Evolutionary conservation across 2,113 vertebrate species (phyloP).

Genomic region (Syngnathus floridae): DNA sequence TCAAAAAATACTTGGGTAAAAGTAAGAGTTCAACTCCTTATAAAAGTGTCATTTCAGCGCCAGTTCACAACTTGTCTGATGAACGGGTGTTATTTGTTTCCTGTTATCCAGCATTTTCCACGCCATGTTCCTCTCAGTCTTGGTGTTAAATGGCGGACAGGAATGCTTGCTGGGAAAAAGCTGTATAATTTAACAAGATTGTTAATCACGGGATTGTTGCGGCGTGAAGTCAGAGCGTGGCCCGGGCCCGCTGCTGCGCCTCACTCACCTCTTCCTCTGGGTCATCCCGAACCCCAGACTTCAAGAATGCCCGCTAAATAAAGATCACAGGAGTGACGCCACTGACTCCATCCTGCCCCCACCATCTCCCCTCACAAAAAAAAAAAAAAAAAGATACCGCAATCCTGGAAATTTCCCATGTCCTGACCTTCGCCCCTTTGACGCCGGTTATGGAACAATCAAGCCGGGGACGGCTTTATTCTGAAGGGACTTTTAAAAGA

Average conservation of each 20-base stretch:
- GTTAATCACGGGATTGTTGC: slow-evolving; percentile 62
- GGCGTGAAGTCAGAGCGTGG: slow-evolving; percentile 51
- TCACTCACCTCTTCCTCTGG: slow-evolving; percentile 16
- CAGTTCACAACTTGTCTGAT: not conserved
- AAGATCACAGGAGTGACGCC: not conserved
- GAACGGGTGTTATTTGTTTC: slow-evolving; percentile 18
- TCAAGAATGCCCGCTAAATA: not conserved
- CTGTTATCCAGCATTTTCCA: slow-evolving; percentile 56
- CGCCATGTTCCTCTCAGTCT: slow-evolving; percentile 53
- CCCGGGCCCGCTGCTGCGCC: slow-evolving; percentile 9
- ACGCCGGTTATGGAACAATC: slow-evolving; percentile 14
- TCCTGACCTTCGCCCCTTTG: not conserved
- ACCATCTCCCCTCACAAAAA: not conserved
- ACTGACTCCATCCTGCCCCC: not conserved
- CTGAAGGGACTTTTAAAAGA: slow-evolving; percentile 49
- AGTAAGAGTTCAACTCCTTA: not conserved
- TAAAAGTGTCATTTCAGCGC: slow-evolving; percentile 2
- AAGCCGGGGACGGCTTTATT: slow-evolving; percentile 13
- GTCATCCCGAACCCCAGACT: not conserved
- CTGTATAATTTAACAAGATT: slow-evolving; percentile 73
- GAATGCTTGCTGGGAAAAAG: slow-evolving; percentile 76
- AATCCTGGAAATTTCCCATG: slow-evolving; percentile 4
- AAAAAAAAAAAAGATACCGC: not conserved
- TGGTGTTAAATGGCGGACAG: slow-evolving; percentile 64
- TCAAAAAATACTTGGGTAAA: not conserved